Evolutionary conservation across 2,797 vertebrate genomes (phyloP).

Genomic region (Limosa lapponica): DNA sequence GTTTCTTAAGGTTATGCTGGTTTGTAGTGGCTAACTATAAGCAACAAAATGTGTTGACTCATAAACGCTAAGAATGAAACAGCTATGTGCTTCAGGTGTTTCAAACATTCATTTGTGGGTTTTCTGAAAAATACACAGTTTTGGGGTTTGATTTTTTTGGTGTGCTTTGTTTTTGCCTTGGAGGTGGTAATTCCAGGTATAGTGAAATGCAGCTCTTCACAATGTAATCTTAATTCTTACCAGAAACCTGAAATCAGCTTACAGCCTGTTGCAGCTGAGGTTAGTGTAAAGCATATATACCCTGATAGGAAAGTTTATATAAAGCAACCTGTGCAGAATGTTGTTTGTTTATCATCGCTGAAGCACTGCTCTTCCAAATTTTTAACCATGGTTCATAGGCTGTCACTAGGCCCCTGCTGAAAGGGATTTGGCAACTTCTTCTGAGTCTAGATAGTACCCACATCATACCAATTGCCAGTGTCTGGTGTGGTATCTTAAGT

Average conservation of each 20-base stretch:
- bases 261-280: background rate
- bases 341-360: conserved; percentile 4
- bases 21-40: background rate
- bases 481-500: conserved; percentile 16
- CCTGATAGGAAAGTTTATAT: background rate
- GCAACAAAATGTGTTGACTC: background rate
- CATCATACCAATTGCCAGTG: background rate
- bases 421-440: conserved; percentile 21
- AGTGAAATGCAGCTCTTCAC: background rate
- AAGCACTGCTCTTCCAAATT: background rate
- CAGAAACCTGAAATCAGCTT: background rate
- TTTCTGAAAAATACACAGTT: background rate
- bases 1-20: background rate
- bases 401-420: conserved; percentile 11
- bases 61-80: background rate
- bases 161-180: background rate
- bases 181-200: background rate
- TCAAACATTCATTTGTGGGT: background rate
- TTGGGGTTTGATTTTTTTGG: background rate
- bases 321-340: background rate
- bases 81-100: background rate
- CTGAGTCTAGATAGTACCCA: background rate
- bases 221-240: background rate
- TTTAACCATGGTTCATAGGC: background rate
- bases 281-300: background rate